Base-by-base conservation (phyloP, 2,113 vertebrate genomes). In the Arothron firmamentum region DNA sequence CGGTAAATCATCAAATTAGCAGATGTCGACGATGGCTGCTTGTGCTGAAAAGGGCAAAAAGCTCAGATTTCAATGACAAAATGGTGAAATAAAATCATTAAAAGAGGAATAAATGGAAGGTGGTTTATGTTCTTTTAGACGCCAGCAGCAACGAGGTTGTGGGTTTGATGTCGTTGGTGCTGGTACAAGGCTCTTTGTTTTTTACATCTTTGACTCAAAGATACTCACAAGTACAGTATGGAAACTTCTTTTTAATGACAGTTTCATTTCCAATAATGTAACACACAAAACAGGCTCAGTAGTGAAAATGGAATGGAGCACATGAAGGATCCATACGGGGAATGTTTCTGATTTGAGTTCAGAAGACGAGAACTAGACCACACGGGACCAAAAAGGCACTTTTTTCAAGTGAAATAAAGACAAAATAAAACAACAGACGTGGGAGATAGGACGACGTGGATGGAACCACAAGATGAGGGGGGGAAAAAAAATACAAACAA, bases 301-400 rank as follows among this genome's bases (percentile, higher is more conserved):
- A 31, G 28, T 31, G 5, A 31, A 31, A 31, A 9, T 31, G 28
- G 28, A 31, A 31, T 31, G 28, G 28, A 2, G 28, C 8, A 9
- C 3, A 31, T 6, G 28, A 31, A 31, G 28, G 28, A 31, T 31
- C 28, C 28, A 2, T 31, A 31, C 28, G 5, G 13, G 13, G 43
- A 45, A 45, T 45, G 43, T 45, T 16, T 14, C 43, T 6, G 43
- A 23, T 51, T 21, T 14, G 23, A 71, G 55, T 59, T 72, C 64
- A 83, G 62, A 69, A 63, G 61, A 67, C 21, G 21, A 62, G 57
- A 8, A 23, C 70, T 62, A 74, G 56, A 77, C 80, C 59, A 82
- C 77, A 70, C 66, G 48, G 68, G 62, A 88, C 87, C 78, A 69
- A 83, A 88, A 89, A 88, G 87, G 88, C 87, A 91, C 88, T 79